phyloP scores from a whole-genome alignment of 1,140 invertebrate species.

The Drosophila malerkotliana region DNA sequence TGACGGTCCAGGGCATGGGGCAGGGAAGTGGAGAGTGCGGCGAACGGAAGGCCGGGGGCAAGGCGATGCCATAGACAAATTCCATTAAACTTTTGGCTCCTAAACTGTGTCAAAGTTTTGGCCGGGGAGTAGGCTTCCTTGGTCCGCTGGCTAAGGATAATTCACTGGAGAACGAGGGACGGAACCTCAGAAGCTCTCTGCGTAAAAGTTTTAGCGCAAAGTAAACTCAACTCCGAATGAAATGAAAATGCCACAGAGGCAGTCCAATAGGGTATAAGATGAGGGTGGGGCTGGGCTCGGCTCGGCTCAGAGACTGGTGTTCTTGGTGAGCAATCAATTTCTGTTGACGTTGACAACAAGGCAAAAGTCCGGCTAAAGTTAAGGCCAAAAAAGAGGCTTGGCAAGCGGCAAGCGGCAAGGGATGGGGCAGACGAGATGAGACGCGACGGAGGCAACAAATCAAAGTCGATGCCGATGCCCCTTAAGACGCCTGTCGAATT shows the following conservation, averaged over 20 bases:
- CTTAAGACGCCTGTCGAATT: slow-evolving; percentile 80
- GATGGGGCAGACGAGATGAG: slow-evolving; percentile 30
- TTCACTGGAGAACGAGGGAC: slow-evolving; percentile 60
- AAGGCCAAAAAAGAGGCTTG: slow-evolving; percentile 49
- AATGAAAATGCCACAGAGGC: slow-evolving; percentile 81
- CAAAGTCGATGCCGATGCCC: slow-evolving; percentile 65
- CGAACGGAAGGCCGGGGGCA: slow-evolving; percentile 37
- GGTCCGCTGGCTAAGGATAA: slow-evolving; percentile 78
- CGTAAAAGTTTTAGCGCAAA: slow-evolving; percentile 73
- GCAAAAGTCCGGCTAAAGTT: slow-evolving; percentile 80
- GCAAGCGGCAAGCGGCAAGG: neutral
- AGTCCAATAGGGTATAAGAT: slow-evolving; percentile 62
- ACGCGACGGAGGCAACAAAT: slow-evolving; percentile 60
- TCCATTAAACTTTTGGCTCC: slow-evolving; percentile 81
- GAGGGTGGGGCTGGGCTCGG: slow-evolving; percentile 1
- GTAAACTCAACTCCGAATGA: slow-evolving; percentile 79
- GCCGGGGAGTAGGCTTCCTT: slow-evolving; percentile 52
- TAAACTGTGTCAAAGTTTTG: slow-evolving; percentile 80
- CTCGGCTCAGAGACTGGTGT: neutral
- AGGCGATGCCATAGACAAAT: slow-evolving; percentile 76
- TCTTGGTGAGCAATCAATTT: slow-evolving; percentile 77
- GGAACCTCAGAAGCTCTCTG: slow-evolving; percentile 47
- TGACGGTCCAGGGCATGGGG: slow-evolving; percentile 32
- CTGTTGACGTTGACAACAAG: slow-evolving; percentile 82
- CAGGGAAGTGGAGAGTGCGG: neutral